These are phyloP conservation scores for Sarcophaga caerulescens DNA, from an alignment of 2,888 invertebrate species.

Conservation along the genomic window DNA sequence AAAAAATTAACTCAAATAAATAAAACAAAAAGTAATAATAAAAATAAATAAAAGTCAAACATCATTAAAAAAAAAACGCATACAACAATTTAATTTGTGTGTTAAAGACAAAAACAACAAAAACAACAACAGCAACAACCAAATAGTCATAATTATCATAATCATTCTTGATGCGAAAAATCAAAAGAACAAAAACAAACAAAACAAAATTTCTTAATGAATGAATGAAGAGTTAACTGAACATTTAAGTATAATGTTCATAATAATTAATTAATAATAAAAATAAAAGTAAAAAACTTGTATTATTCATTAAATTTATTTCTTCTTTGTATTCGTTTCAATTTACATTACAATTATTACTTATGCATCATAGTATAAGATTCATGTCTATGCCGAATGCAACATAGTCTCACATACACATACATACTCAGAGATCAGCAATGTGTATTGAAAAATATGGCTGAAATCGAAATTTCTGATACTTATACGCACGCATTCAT, in stretches of 20 bases:
- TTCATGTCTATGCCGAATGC: no score
- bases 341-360: background rate
- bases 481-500: no score
- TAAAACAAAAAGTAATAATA: conserved; percentile 16
- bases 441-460: no score
- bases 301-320: background rate
- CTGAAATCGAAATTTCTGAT: no score
- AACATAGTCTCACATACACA: no score
- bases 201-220: background rate
- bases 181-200: background rate
- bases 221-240: conserved; percentile 11
- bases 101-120: conserved; percentile 25
- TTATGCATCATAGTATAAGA: no score
- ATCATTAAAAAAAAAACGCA: conserved; percentile 65
- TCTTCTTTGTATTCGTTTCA: background rate
- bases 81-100: conserved; percentile 62
- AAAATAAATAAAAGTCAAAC: conserved; percentile 52
- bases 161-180: conserved; percentile 17
- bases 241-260: conserved; percentile 13
- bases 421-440: no score
- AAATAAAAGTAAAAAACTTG: background rate
- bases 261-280: conserved; percentile 26
- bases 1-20: conserved; percentile 17
- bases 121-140: conserved; percentile 5
- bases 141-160: background rate